Base-by-base conservation (phyloP, 2,113 vertebrate genomes). In the Pongo abelii region DNA sequence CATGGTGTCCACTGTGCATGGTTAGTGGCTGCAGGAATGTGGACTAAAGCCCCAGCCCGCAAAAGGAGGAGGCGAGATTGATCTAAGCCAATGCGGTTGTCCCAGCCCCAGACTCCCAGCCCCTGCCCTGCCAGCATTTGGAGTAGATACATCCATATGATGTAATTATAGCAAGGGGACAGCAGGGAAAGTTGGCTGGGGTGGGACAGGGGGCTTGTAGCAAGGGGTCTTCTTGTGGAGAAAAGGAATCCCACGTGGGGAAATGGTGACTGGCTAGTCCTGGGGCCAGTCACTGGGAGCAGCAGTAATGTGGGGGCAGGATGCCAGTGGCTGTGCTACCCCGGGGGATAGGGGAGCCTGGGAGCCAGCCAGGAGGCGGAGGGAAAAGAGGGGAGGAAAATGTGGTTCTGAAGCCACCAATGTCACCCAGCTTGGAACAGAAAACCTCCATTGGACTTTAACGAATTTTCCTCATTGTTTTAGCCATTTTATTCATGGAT, bases 281-380 rank as follows among this genome's bases (percentile, higher is more conserved):
- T n/a, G 22, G 17, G 30, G 16, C 79, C 70, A 3, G 8, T 32
- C 77, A 32, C 59, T 17, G 1, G 23, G 22, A 10, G 77, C 5
- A 6, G 77, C 8, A 3, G 67, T 27, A 17, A 23, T n/a, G 22
- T 25, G 10, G 55, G 46, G 57, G 35, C 13, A 8, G 7, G 17
- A 30, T 2, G 0, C 30, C 57, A 3, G 57, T 1, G 27, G 18
- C 9, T 25, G 1, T 22, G 30, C 52, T 20, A 32, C 40, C n/a
- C 13, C 5, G 10, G 8, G 27, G 11, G 40, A 40, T 32, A 16
- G 16, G 30, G 48, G 46, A 30, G 35, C 32, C 18, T 0, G 35
- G 46, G 50, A 9, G 20, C 27, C 84, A 9, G 84, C 27, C 84
- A 61, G 20, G 27, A 35, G 18, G 16, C 38, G 16, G 70, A 46